A percentile compares a stretch with the other conserved stretches of the same genome.
Evolutionary conservation across 30 jellyfish, hydroid and myxozoan genomes (phyloP).

Genomic region (Chrysaora quinquecirrha): DNA sequence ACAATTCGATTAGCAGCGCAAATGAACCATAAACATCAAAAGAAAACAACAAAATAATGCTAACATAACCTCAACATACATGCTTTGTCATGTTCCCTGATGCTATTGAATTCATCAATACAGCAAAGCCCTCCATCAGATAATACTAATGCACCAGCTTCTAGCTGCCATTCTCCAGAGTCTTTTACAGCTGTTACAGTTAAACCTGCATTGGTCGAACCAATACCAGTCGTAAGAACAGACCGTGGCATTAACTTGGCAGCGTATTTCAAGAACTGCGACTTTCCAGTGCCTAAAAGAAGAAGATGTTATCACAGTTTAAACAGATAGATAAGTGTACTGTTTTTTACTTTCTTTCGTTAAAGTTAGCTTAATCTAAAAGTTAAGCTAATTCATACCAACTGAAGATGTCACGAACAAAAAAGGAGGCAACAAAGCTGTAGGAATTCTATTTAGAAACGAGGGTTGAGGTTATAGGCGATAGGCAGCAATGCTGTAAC

Average conservation of each 20-base stretch:
- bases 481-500: too few species aligned
- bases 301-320: background rate
- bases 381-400: too few species aligned
- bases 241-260: constrained; percentile 95
- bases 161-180: constrained; percentile 99
- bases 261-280: constrained; percentile 96
- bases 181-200: constrained; percentile 99
- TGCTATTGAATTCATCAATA: constrained; percentile 97
- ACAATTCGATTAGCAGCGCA: too few species aligned
- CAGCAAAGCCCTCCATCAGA: constrained; percentile 99
- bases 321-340: too few species aligned
- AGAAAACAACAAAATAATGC: too few species aligned
- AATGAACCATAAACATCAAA: too few species aligned
- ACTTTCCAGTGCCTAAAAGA: constrained; percentile 95
- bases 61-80: constrained; percentile 80
- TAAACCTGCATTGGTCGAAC: constrained; percentile 99
- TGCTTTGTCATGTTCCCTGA: constrained; percentile 98
- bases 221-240: constrained; percentile 98
- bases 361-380: too few species aligned
- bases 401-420: too few species aligned
- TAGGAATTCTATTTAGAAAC: too few species aligned
- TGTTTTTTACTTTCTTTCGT: too few species aligned
- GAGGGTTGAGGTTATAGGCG: too few species aligned
- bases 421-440: too few species aligned
- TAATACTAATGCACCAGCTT: constrained; percentile 99